Base-by-base conservation (phyloP, 92 coral and sea anemone genomes). In the Bergia sp. region DNA sequence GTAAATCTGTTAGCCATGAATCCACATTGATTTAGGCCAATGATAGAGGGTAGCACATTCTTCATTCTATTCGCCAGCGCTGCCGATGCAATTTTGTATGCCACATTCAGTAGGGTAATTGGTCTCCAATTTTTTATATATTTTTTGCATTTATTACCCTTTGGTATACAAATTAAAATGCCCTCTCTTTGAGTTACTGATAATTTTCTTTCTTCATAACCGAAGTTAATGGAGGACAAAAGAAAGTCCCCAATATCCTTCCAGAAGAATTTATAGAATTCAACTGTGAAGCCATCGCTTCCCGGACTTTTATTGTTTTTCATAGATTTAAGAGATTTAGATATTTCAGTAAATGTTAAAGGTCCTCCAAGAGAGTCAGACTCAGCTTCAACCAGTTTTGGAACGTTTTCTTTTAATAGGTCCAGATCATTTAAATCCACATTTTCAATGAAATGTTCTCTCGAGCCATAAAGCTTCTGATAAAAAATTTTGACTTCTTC, bases 121-220 rank as follows among this genome's bases (percentile, higher is more conserved):
- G 88, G 88, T 3, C 88, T 85, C 88, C 88, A 69, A 37, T 69
- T 85, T 85, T 85, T 85, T 20, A 85, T 7, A 69, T 79, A 79
- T 61, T 61, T 49, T 29, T 85, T 85, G 66, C 41, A 37, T 55
- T 85, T 85, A 16, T 85, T 85, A 61, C 77, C 77, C 73, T 69
- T 85, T 37, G 88, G 88, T 38, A 85, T 15, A 53, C 77, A 64
- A 39, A 77, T 69, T 65, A 71, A 38, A 8, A 85, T 20, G 21
- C 77, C 88, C 36, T 77, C 43, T 85, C 88, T 85, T 18, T 85
- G 88, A 73, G 77, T 65, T 55, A n/a, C n/a, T 55, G 64, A 55
- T 55, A 55, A 55, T 55, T 55, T 55, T 55, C 64, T 55, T 6
- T 55, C 64, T 55, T 55, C 64, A 55, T 55, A 55, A 55, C 64